Conservation (phyloP, 1,140 invertebrate genomes). For the Liolophura sinensis region DNA sequence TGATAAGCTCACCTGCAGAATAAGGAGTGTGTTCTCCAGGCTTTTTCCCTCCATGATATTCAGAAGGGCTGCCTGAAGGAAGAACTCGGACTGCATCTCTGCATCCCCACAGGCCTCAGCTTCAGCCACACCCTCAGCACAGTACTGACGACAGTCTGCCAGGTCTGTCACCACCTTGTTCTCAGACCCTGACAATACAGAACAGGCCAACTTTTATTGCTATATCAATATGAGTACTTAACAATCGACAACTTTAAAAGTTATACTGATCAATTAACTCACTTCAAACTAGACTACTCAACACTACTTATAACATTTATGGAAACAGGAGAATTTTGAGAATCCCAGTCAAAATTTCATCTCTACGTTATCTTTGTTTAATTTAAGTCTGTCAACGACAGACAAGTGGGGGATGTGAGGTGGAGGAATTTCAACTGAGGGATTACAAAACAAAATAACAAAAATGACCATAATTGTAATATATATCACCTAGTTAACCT, state of each 20-base stretch:
- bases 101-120: slow-evolving; percentile 46
- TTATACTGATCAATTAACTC: neutral
- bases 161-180: slow-evolving; percentile 48
- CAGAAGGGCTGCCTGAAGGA: slow-evolving; percentile 38
- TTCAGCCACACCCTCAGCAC: slow-evolving; percentile 48
- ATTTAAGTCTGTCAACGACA: no score
- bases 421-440: no score
- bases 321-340: no score
- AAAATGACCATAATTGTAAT: no score
- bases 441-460: no score
- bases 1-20: slow-evolving; percentile 39
- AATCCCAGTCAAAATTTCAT: no score
- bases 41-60: slow-evolving; percentile 52
- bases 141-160: slow-evolving; percentile 51
- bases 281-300: no score
- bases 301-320: no score
- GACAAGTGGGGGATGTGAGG: no score
- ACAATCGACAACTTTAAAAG: neutral
- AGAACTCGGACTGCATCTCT: slow-evolving; percentile 52
- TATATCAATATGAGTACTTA: neutral
- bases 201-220: neutral
- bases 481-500: no score
- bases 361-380: no score
- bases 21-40: slow-evolving; percentile 40
- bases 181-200: slow-evolving; percentile 29